These are phyloP conservation scores for Bombus difficillimus DNA, from an alignment of 1,140 invertebrate genomes.

Conservation along the genomic window DNA sequence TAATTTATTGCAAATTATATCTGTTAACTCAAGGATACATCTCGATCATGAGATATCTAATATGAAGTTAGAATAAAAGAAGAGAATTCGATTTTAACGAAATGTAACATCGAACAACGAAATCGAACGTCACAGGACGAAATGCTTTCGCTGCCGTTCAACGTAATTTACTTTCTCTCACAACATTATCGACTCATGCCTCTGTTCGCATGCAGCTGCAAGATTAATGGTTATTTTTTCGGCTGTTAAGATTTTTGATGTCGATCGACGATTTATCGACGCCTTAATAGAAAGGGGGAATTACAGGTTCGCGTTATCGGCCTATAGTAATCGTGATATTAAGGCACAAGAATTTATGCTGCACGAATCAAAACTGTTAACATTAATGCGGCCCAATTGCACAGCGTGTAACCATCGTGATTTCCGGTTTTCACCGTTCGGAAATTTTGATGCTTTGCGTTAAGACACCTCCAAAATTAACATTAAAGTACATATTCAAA, in stretches of 20 bases:
- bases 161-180: conserved; percentile 68
- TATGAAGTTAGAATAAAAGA: background rate
- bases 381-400: background rate
- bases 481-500: background rate
- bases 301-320: conserved; percentile 36
- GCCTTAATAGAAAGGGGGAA: conserved; percentile 36
- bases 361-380: conserved; percentile 6
- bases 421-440: background rate
- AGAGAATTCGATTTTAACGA: background rate
- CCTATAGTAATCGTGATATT: conserved; percentile 15
- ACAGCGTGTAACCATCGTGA: background rate
- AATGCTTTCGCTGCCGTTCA: conserved; percentile 43
- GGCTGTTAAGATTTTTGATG: conserved; percentile 42
- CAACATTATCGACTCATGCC: conserved; percentile 53
- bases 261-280: conserved; percentile 46
- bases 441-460: background rate
- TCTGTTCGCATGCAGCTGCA: conserved; percentile 55
- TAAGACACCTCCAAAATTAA: background rate
- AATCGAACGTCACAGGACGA: conserved; percentile 4
- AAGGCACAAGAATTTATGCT: conserved; percentile 4
- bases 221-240: conserved; percentile 55
- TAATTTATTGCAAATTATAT: background rate
- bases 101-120: conserved; percentile 43
- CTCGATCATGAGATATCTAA: background rate
- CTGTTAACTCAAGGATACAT: background rate